These are phyloP conservation scores for Pagrus major DNA, from an alignment of 2,113 vertebrate genomes.

Conservation along the genomic window DNA sequence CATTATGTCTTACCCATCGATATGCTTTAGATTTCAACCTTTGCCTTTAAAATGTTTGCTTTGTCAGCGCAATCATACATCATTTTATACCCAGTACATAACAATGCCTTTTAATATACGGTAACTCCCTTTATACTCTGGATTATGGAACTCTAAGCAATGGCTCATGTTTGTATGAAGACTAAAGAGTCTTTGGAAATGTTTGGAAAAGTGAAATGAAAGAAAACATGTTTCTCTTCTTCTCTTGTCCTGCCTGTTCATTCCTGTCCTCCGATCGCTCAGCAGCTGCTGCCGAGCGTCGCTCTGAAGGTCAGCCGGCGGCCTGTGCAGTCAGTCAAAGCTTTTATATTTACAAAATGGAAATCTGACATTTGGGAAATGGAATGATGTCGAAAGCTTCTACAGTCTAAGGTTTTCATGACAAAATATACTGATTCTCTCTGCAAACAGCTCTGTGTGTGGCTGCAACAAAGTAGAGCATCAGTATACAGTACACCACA, in stretches of 20 bases:
- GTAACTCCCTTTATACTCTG: constrained; percentile 5
- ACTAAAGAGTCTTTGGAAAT: neutral
- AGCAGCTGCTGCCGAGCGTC: neutral
- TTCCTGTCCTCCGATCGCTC: neutral
- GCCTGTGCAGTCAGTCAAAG: neutral
- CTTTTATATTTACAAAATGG: constrained; percentile 23
- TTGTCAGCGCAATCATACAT: neutral
- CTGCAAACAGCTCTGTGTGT: neutral
- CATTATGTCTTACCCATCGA: neutral
- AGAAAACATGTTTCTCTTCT: neutral
- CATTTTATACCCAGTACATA: constrained; percentile 9
- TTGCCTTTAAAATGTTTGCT: constrained; percentile 26
- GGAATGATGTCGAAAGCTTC: neutral
- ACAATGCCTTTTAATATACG: constrained; percentile 19
- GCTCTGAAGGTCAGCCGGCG: neutral
- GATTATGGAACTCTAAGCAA: constrained; percentile 23
- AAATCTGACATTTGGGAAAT: constrained; percentile 40
- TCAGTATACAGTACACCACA: neutral
- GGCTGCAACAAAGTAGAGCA: neutral
- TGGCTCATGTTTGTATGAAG: constrained; percentile 19
- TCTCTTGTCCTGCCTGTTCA: neutral
- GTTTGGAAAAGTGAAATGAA: constrained; percentile 13
- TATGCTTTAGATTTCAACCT: neutral
- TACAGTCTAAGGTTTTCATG: neutral
- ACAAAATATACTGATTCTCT: neutral